Evolutionary conservation across 2,113 vertebrate species (phyloP).

Genomic region (Equus przewalskii): DNA sequence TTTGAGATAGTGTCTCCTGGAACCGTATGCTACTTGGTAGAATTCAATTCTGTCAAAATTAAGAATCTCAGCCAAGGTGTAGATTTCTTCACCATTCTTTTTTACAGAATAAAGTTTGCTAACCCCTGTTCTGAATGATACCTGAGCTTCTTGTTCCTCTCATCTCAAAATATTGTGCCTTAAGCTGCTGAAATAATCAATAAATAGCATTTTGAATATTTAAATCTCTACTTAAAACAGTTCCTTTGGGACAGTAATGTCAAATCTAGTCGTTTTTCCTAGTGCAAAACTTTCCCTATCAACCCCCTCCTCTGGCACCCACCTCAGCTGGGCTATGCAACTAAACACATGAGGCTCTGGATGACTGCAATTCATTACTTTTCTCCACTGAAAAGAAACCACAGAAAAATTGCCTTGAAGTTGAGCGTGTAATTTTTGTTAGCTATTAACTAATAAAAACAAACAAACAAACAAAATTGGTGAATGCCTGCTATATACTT

Average conservation of each 20-base stretch:
- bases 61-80: background rate
- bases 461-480: background rate
- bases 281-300: background rate
- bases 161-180: background rate
- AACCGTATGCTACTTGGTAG: background rate
- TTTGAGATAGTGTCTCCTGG: background rate
- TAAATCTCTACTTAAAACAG: background rate
- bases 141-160: background rate
- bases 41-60: background rate
- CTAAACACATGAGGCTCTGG: background rate
- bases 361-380: background rate
- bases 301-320: background rate
- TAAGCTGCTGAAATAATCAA: background rate
- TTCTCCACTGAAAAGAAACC: background rate
- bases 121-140: background rate
- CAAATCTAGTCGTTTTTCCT: background rate
- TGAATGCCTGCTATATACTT: background rate
- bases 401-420: constrained; percentile 26
- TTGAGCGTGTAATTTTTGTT: background rate
- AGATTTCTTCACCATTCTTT: background rate
- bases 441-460: background rate
- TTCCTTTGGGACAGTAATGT: background rate
- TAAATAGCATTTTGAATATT: background rate
- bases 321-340: background rate
- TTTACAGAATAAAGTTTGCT: background rate